Evolutionary conservation across 2,888 invertebrate genomes (phyloP), one percentile per base, ranked within the genome.

Genomic region (Tenthredo amoena): DNA sequence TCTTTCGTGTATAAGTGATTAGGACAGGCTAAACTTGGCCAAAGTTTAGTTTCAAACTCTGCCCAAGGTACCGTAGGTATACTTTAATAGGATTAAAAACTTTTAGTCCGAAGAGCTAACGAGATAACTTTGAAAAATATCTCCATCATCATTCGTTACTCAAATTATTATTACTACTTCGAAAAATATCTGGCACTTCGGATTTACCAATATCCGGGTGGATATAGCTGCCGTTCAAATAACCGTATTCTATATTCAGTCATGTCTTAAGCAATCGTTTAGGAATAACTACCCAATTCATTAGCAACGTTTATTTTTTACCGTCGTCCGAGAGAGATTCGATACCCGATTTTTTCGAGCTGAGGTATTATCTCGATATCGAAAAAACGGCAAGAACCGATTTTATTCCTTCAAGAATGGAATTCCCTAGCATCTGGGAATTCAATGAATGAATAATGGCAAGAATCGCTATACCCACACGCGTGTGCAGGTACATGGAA

Each of bases 1-100:
- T 55, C 7, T n/a, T 62, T 0, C 5, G 62, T 62, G 21, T 62
- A 47, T 76, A 43, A 76, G 76, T 47, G 76, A 76, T 76, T 43
- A 71, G 37, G 40, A 71, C 71, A 47, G 76, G 6, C 15, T 21
- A 21, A 47, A 76, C 43, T 26, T 43, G 47, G 18, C 7, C 18
- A 47, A 76, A 76, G 43, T 76, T 76, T 15, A 47, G 26, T 76
- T 47, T 47, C 21, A 47, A 76, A 47, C 12, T 34, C 47, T 4
- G 12, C 55, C n/a, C 55, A n/a, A 55, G 55, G 55, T 55, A 55
- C 15, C 15, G 31, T 65, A 65, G 10, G 9, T 34, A 65, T 34
- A 31, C 34, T 68, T 31, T 40, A 40, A 72, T 40, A 21, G 37
- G 21, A 72, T 72, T 72, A 72, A 72, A 72, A 72, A 72, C 37